These are phyloP conservation scores for Nomada fabriciana DNA, from an alignment of 2,888 invertebrate genomes.

Conservation along the genomic window DNA sequence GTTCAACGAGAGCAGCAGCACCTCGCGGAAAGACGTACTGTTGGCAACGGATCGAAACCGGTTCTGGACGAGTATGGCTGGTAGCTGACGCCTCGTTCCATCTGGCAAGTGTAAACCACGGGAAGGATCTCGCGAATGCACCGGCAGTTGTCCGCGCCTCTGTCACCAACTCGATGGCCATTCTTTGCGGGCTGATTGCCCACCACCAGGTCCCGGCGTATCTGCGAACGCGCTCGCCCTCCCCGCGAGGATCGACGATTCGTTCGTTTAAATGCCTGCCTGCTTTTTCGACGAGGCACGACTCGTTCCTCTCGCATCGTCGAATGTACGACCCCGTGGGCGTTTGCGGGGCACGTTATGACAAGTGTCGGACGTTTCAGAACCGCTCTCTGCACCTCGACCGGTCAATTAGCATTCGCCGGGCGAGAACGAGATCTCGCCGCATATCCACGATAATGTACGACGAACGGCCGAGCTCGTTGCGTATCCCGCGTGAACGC, in stretches of 20 bases:
- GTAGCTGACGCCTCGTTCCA: conserved; percentile 68
- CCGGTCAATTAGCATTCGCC: conserved; percentile 42
- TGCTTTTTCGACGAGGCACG: neutral
- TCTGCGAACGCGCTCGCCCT: conserved; percentile 18
- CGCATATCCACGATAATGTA: conserved; percentile 9
- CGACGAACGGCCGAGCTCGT: neutral
- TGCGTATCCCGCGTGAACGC: neutral
- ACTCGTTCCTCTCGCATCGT: neutral
- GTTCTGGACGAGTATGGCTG: conserved; percentile 80
- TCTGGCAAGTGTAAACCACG: conserved; percentile 75
- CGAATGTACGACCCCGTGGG: conserved; percentile 24
- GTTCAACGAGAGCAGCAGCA: conserved; percentile 70
- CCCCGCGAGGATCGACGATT: conserved; percentile 15
- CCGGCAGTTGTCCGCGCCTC: conserved; percentile 51
- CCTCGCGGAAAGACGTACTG: conserved; percentile 73
- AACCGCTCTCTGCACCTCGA: neutral
- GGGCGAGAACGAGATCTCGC: neutral
- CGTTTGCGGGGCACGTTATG: conserved; percentile 31
- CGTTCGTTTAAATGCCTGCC: conserved; percentile 1
- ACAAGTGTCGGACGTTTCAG: conserved; percentile 8
- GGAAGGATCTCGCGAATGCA: conserved; percentile 66
- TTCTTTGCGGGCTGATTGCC: conserved; percentile 34
- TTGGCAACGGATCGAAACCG: conserved; percentile 76
- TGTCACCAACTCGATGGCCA: conserved; percentile 30
- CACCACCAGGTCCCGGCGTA: conserved; percentile 8